Evolutionary conservation across 2,888 invertebrate genomes (phyloP).

Genomic region (Platycnemis pennipes): DNA sequence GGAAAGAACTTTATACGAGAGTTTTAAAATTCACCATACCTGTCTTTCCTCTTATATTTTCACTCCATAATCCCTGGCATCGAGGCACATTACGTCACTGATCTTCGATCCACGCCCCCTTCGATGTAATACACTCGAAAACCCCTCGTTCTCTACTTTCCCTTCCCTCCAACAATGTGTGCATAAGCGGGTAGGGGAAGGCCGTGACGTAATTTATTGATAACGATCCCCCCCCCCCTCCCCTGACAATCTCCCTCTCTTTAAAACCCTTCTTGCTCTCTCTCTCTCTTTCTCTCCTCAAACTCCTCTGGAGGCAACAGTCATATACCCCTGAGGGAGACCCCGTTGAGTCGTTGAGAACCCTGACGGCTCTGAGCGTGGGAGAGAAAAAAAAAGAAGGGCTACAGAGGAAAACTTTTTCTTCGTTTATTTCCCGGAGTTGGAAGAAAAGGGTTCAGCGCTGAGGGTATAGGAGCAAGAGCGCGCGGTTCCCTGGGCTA

Average conservation of each 20-base stretch:
- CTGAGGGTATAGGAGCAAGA: too few relatives aligned
- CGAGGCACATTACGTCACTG: too few relatives aligned
- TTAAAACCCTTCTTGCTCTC: background rate
- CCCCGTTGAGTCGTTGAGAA: background rate
- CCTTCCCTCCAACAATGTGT: too few relatives aligned
- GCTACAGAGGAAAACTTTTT: too few relatives aligned
- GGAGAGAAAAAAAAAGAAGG: background rate
- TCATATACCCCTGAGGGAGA: background rate
- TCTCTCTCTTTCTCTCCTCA: background rate
- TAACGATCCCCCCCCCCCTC: background rate
- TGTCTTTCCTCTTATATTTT: too few relatives aligned
- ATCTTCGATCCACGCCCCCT: too few relatives aligned
- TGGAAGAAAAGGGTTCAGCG: background rate
- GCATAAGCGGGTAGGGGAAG: background rate
- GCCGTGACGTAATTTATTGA: constrained; percentile 3
- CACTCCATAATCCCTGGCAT: too few relatives aligned
- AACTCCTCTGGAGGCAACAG: background rate
- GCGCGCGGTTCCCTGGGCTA: background rate
- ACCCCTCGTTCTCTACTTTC: too few relatives aligned
- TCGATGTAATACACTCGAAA: too few relatives aligned
- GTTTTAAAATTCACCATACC: too few relatives aligned
- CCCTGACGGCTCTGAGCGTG: background rate
- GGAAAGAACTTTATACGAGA: too few relatives aligned
- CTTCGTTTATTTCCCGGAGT: background rate
- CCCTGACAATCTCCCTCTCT: background rate